Conservation (phyloP, 2,797 vertebrate genomes). For the Falco berigora region DNA sequence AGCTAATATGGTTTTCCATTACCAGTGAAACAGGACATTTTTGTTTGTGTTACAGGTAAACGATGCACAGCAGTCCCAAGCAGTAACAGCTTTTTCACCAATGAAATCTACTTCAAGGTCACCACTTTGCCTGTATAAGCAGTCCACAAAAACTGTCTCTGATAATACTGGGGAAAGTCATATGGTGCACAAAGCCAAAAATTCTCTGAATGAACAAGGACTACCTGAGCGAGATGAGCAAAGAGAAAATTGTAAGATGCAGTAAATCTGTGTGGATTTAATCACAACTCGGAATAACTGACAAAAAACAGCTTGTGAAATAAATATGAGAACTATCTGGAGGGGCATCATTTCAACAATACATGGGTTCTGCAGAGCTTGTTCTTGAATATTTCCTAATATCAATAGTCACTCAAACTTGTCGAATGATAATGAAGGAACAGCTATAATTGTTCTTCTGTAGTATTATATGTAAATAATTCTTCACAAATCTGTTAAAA, state of each 20-base stretch:
- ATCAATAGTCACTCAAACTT: background rate
- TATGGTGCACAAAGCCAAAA: background rate
- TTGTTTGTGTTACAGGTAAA: constrained; percentile 61
- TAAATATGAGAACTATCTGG: background rate
- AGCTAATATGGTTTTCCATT: background rate
- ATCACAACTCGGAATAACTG: background rate
- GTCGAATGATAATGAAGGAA: background rate
- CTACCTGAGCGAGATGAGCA: constrained; percentile 59
- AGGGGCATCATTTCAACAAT: background rate
- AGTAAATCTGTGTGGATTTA: constrained; percentile 62
- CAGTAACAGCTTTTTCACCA: background rate
- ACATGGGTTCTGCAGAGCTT: background rate
- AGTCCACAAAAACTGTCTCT: background rate
- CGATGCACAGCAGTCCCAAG: background rate
- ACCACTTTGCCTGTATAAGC: constrained; percentile 27
- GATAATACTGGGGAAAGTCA: background rate
- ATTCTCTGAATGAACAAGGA: background rate
- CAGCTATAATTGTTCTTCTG: background rate
- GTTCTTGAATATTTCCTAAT: background rate
- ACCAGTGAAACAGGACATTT: background rate
- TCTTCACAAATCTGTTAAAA: background rate
- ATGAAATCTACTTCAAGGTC: constrained; percentile 4
- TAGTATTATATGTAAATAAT: background rate
- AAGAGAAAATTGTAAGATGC: constrained; percentile 81
- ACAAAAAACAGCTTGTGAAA: background rate